Conservation (phyloP, 2,113 vertebrate genomes). For the Columba livia region DNA sequence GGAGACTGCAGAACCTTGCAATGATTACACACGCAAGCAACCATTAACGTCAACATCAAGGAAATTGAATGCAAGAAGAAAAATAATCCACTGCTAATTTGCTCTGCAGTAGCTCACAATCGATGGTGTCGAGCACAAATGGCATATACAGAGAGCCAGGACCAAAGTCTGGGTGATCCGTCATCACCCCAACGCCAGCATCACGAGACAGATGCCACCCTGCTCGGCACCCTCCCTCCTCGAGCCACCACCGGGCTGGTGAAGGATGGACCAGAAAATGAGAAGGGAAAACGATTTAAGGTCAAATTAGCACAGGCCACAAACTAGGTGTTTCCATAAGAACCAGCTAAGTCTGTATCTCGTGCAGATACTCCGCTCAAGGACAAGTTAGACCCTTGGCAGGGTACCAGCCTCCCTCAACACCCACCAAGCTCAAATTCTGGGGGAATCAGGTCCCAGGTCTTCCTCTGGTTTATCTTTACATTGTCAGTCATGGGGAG, state of each 20-base stretch:
- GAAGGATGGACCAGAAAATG: neutral
- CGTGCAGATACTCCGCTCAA: rapidly evolving
- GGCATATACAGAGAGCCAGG: rapidly evolving
- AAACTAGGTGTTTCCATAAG: neutral
- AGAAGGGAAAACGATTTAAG: neutral
- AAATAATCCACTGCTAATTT: neutral
- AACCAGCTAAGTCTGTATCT: too few relatives aligned
- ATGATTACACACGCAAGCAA: neutral
- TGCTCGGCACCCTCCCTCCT: neutral
- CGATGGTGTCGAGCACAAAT: neutral
- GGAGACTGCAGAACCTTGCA: neutral
- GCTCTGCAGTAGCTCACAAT: neutral
- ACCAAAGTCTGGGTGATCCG: neutral
- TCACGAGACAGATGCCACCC: neutral
- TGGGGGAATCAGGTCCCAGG: neutral
- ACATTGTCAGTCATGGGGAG: neutral
- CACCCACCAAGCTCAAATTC: neutral
- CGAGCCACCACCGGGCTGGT: rapidly evolving
- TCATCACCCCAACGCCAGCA: rapidly evolving
- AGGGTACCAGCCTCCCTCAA: neutral
- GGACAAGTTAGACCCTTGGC: neutral
- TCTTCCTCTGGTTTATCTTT: neutral
- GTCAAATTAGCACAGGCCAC: neutral
- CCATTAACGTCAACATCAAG: neutral
- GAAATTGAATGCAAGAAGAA: neutral